Percentiles rank a stretch among this genome's conserved stretches.
phyloP scores from a whole-genome alignment of 2,797 vertebrate species.

The Crocidura indochinensis region DNA sequence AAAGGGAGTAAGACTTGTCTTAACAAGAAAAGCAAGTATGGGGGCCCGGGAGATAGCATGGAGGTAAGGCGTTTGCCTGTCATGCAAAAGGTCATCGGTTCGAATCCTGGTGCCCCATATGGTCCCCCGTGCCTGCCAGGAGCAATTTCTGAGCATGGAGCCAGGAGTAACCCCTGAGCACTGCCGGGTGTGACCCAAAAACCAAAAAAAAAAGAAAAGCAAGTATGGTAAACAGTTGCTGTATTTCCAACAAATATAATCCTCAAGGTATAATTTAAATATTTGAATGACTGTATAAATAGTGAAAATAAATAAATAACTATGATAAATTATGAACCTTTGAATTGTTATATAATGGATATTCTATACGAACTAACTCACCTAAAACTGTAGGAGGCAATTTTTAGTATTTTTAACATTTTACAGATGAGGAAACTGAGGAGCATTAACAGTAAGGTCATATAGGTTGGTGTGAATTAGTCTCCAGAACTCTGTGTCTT shows the following conservation, averaged over 20 bases:
- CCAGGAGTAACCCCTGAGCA: too few relatives aligned
- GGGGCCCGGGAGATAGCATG: too few relatives aligned
- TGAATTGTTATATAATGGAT: neutral
- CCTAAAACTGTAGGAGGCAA: constrained; percentile 21
- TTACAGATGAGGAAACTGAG: constrained; percentile 24
- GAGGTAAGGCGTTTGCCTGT: too few relatives aligned
- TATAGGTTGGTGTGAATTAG: neutral
- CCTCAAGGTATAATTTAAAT: neutral
- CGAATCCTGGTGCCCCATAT: too few relatives aligned
- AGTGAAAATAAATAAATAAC: constrained; percentile 3
- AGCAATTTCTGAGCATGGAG: too few relatives aligned
- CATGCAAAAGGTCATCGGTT: too few relatives aligned
- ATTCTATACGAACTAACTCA: neutral
- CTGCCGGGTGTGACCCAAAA: too few relatives aligned
- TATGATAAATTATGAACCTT: neutral
- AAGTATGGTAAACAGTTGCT: neutral
- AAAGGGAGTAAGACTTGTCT: neutral
- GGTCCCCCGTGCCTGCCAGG: too few relatives aligned
- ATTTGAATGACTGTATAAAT: neutral
- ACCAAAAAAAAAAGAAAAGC: constrained; percentile 25
- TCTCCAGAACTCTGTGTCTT: constrained; percentile 2
- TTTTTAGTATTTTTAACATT: neutral
- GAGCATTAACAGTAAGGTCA: neutral
- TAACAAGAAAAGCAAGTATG: constrained; percentile 21
- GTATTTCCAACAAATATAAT: too few relatives aligned